Evolutionary conservation across 2,888 invertebrate species (phyloP), one percentile per base, ranked within the genome.

Genomic region (Lamellibrachia columna): DNA sequence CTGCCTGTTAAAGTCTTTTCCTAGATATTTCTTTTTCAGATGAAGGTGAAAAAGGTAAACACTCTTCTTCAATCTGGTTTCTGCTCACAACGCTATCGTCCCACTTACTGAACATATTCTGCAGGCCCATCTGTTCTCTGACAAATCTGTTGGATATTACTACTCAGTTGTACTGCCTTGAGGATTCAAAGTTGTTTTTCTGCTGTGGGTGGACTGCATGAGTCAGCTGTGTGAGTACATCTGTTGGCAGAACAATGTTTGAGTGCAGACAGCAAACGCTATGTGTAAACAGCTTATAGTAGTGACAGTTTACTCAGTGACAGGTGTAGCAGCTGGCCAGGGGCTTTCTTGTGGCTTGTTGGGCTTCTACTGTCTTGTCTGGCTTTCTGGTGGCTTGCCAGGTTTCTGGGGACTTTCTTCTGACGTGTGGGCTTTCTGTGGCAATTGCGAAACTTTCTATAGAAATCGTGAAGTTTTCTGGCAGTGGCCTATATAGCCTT

Each of bases 201-300:
- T 55, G 55, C 55, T 55, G 2, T 4, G 4, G 15, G 9, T 75
- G 2, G 75, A 75, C 22, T 22, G 15, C 22, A 15, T 22, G 75
- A 22, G 75, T 6, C 55, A 55, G 55, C 55, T 55, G 55, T 9
- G 55, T n/a, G n/a, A n/a, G 75, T 75, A n/a, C 75, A 75, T 75
- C 75, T 75, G 75, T 75, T 75, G 75, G 75, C 75, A 75, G 75
- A 75, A 75, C 75, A 75, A n/a, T 75, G 22, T 75, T 75, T 75
- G 75, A 75, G 75, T n/a, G 6, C 75, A 11, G 6, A 75, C 75
- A 75, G 75, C 75, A 75, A 75, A 75, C 75, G n/a, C 22, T 75
- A 6, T 22, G 22, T 75, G 75, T 75, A 75, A 75, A 75, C 75
- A 75, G 22, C 22, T 22, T n/a, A 75, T 15, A 15, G 22, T 55